These are phyloP conservation scores for Chelon labrosus DNA, from an alignment of 2,797 vertebrate genomes.

Conservation along the genomic window DNA sequence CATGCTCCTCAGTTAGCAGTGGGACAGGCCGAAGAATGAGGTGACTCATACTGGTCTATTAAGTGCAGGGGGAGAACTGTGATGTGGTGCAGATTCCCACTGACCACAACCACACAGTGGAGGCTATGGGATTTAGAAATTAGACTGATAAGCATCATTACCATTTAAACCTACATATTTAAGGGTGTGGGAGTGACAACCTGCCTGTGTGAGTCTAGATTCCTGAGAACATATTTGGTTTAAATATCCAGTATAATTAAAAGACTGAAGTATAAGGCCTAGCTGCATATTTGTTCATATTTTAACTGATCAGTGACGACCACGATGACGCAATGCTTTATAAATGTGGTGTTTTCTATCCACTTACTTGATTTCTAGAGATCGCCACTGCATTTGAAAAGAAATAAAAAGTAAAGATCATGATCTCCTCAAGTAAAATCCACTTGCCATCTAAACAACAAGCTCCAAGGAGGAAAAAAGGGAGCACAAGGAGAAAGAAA, in stretches of 20 bases:
- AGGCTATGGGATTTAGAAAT: slow-evolving; percentile 22
- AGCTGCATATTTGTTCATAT: neutral
- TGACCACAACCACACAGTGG: slow-evolving; percentile 49
- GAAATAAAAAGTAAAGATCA: neutral
- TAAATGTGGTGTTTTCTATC: neutral
- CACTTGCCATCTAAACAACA: neutral
- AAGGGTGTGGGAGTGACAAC: neutral
- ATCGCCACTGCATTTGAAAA: neutral
- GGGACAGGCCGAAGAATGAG: slow-evolving; percentile 66
- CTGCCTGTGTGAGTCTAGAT: neutral
- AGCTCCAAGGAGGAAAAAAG: neutral
- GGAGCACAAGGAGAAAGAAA: neutral
- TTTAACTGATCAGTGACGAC: neutral
- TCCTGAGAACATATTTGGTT: neutral
- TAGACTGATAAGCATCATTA: slow-evolving; percentile 20
- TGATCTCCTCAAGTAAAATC: neutral
- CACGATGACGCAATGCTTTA: neutral
- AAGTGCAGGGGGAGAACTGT: slow-evolving; percentile 77
- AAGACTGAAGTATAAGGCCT: neutral
- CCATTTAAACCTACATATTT: slow-evolving; percentile 23
- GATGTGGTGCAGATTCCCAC: slow-evolving; percentile 28
- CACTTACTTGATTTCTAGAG: neutral
- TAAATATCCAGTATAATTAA: neutral
- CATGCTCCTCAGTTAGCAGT: slow-evolving; percentile 81
- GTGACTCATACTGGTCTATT: slow-evolving; percentile 80